Conservation (phyloP, 2,113 vertebrate species). For the Trematomus loennbergii region DNA sequence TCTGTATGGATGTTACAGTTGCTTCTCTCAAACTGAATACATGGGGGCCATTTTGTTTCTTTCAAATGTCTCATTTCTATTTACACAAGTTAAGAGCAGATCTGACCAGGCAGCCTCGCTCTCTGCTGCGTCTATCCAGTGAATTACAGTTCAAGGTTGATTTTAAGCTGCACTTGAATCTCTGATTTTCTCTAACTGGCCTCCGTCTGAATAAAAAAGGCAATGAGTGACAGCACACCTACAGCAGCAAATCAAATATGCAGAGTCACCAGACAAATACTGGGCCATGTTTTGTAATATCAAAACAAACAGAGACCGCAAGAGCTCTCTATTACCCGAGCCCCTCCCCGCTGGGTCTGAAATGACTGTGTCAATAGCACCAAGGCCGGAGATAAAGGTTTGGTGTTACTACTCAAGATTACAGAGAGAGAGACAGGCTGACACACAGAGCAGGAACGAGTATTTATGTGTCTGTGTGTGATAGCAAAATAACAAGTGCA, state of each 20-base stretch:
- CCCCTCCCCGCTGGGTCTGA: constrained; percentile 50
- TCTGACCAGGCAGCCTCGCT: neutral
- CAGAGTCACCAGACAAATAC: constrained; percentile 41
- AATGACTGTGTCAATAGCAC: constrained; percentile 65
- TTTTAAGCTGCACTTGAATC: constrained; percentile 21
- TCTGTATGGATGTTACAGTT: neutral
- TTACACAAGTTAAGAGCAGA: neutral
- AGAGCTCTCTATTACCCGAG: constrained; percentile 57
- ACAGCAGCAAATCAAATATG: constrained; percentile 51
- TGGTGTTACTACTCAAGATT: constrained; percentile 55
- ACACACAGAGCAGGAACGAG: neutral
- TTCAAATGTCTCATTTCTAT: neutral
- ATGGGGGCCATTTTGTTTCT: constrained; percentile 28
- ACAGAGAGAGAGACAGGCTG: constrained; percentile 30
- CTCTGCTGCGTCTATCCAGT: neutral
- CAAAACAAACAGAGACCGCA: constrained; percentile 46
- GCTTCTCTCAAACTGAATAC: neutral
- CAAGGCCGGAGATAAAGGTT: constrained; percentile 61
- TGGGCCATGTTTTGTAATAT: constrained; percentile 31
- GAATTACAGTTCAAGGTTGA: constrained; percentile 15
- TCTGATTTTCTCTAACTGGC: constrained; percentile 19
- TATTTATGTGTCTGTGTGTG: constrained; percentile 49
- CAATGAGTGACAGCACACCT: constrained; percentile 32
- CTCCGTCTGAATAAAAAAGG: constrained; percentile 44
- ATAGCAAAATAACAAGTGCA: constrained; percentile 51